These are phyloP conservation scores for Drymonia ruficornis DNA, from an alignment of 2,888 invertebrate genomes.

Conservation along the genomic window DNA sequence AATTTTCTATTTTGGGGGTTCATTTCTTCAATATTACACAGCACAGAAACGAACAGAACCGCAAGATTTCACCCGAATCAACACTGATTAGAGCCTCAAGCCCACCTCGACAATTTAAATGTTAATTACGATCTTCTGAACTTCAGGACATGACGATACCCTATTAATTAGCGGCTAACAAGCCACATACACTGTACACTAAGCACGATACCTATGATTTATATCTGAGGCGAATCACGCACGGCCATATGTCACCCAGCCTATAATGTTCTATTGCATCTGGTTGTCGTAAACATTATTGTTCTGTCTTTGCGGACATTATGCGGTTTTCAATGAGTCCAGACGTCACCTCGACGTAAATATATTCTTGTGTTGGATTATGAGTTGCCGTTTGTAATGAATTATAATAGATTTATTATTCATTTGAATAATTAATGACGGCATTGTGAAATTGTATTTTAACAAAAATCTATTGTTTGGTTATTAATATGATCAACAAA, in stretches of 20 bases:
- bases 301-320: slow-evolving; percentile 52
- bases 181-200: slow-evolving; percentile 14
- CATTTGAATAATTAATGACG: slow-evolving; percentile 6
- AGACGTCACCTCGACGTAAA: slow-evolving; percentile 29
- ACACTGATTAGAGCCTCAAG: background rate
- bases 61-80: too few species aligned
- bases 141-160: slow-evolving; percentile 12
- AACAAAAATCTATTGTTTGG: slow-evolving; percentile 5
- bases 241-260: slow-evolving; percentile 49
- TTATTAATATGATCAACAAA: slow-evolving; percentile 5
- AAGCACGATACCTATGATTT: slow-evolving; percentile 35
- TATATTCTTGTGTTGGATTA: slow-evolving; percentile 25
- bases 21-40: too few species aligned
- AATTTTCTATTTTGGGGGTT: too few species aligned
- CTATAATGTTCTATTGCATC: slow-evolving; percentile 55
- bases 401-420: slow-evolving; percentile 15
- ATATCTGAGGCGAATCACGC: slow-evolving; percentile 50
- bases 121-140: slow-evolving; percentile 13
- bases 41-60: too few species aligned
- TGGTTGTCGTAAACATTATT: slow-evolving; percentile 57
- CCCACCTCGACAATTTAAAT: background rate
- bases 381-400: slow-evolving; percentile 35
- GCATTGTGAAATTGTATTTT: slow-evolving; percentile 1
- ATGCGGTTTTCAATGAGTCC: slow-evolving; percentile 48
- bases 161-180: slow-evolving; percentile 27